These are phyloP conservation scores for Microplitis manilae DNA, from an alignment of 2,888 invertebrate genomes.

Conservation along the genomic window DNA sequence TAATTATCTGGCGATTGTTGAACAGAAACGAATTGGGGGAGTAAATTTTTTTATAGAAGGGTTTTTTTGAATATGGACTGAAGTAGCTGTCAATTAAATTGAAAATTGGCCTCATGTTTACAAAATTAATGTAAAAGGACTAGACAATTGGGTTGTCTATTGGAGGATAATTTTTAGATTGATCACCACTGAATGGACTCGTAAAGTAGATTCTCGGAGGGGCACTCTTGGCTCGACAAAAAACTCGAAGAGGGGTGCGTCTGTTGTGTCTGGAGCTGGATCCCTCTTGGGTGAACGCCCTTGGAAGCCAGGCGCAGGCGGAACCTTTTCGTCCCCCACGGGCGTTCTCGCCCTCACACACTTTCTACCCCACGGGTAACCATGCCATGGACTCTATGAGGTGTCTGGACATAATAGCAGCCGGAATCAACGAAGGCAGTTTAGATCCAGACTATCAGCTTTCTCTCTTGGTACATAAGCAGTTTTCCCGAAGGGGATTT, in stretches of 20 bases:
- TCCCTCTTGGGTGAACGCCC: constrained; percentile 66
- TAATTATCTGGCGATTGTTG: too few relatives aligned
- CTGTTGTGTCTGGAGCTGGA: constrained; percentile 66
- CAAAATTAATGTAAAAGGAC: background rate
- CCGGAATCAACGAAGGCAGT: constrained; percentile 12
- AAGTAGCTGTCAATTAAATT: too few relatives aligned
- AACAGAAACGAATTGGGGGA: too few relatives aligned
- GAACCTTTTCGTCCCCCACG: constrained; percentile 42
- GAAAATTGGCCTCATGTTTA: background rate
- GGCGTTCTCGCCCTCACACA: constrained; percentile 27
- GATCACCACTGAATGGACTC: constrained; percentile 36
- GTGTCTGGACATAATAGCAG: constrained; percentile 26
- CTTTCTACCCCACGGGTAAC: constrained; percentile 33
- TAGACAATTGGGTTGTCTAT: constrained; percentile 18
- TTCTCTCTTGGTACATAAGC: constrained; percentile 18
- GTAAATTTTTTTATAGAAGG: too few relatives aligned
- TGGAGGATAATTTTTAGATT: background rate
- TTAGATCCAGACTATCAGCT: constrained; percentile 21
- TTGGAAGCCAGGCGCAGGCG: constrained; percentile 63
- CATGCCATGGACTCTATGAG: constrained; percentile 29
- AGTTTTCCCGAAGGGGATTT: constrained; percentile 53
- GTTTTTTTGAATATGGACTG: too few relatives aligned
- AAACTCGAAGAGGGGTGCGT: constrained; percentile 53
- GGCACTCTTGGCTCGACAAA: constrained; percentile 39
- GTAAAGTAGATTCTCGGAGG: constrained; percentile 27